Conservation (phyloP, 2,113 vertebrate species). For the Raja brachyura region DNA sequence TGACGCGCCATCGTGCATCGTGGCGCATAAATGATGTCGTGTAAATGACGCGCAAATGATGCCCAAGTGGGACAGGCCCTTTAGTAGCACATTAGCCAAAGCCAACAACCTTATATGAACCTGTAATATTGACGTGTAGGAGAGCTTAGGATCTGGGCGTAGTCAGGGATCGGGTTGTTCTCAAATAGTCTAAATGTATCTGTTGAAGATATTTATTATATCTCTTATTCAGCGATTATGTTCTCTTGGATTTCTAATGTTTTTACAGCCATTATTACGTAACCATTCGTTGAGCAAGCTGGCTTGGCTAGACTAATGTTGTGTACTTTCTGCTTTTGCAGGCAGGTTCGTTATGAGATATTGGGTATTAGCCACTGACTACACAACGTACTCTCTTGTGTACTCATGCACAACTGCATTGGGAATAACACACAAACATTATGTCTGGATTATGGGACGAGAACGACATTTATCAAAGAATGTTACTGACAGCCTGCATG, state of each 20-base stretch:
- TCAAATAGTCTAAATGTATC: neutral
- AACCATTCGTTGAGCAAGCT: too few species aligned
- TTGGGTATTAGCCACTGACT: slow-evolving; percentile 11
- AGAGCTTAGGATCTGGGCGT: neutral
- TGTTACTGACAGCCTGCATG: neutral
- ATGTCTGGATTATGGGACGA: neutral
- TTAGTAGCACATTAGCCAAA: neutral
- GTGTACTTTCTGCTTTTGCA: neutral
- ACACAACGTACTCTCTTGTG: slow-evolving; percentile 1
- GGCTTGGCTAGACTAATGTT: neutral
- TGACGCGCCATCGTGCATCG: too few species aligned
- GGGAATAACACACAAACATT: too few species aligned
- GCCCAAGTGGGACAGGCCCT: too few species aligned
- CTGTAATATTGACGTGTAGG: neutral
- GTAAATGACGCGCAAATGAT: too few species aligned
- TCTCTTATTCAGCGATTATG: neutral
- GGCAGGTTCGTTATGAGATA: neutral
- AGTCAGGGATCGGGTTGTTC: neutral
- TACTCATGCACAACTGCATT: neutral
- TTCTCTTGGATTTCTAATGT: neutral
- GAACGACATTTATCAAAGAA: neutral
- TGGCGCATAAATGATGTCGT: too few species aligned
- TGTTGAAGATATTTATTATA: neutral
- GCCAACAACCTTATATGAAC: too few species aligned
- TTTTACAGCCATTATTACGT: neutral